A percentile compares a stretch with the other conserved stretches of the same genome.
Conservation (phyloP, 2,888 invertebrate genomes). For the Philereme transversata region DNA sequence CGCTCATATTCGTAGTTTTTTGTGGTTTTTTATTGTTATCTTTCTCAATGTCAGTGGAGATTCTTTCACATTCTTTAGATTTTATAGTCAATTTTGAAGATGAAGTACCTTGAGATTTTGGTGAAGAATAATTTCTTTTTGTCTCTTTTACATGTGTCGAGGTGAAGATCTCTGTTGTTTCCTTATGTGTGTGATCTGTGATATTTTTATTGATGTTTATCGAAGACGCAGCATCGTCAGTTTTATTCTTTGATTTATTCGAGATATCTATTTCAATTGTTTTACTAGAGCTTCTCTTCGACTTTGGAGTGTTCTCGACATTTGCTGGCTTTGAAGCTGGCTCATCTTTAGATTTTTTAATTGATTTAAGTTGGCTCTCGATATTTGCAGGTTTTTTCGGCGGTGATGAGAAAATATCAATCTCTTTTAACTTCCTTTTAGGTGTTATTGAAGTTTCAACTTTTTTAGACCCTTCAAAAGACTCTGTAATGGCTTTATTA, state of each 20-base stretch:
- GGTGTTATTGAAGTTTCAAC: background rate
- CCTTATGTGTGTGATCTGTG: background rate
- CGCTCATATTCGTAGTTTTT: background rate
- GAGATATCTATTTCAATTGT: background rate
- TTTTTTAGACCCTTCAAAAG: background rate
- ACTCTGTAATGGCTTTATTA: background rate
- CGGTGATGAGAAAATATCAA: constrained; percentile 20
- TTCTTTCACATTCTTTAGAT: background rate
- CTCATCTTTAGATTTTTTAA: constrained; percentile 1
- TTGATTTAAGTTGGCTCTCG: background rate
- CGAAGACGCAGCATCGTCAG: background rate
- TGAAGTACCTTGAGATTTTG: background rate
- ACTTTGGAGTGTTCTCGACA: constrained; percentile 1
- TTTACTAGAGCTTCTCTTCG: constrained; percentile 1
- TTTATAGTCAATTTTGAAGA: constrained; percentile 1
- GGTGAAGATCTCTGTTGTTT: background rate
- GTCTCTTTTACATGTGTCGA: background rate
- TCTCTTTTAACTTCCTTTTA: constrained; percentile 12
- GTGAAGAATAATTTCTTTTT: background rate
- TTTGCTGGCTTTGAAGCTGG: background rate
- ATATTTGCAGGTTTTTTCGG: constrained; percentile 8
- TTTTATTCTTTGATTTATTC: constrained; percentile 6
- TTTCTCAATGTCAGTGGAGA: background rate
- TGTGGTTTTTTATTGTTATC: background rate
- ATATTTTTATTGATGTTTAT: background rate